phyloP scores from a whole-genome alignment of 2,113 vertebrate species.

The Rhinopomastus cyanomelas region DNA sequence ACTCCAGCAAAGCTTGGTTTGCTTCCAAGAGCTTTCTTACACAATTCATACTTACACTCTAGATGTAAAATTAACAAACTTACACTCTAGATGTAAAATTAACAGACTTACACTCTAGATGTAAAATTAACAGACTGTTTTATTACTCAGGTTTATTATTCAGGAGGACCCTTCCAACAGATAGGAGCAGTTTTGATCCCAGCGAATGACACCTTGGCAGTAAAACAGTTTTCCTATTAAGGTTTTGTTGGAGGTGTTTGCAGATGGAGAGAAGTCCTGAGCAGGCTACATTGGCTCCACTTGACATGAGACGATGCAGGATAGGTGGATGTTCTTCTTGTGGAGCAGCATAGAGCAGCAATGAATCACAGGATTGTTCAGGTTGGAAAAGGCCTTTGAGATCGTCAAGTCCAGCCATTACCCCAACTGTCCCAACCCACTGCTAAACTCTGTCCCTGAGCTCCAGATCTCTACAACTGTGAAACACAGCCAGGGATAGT shows the following conservation, averaged over 20 bases:
- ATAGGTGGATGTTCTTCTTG: neutral
- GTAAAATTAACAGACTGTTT: constrained; percentile 51
- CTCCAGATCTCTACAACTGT: too few species aligned
- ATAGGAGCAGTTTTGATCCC: constrained; percentile 1
- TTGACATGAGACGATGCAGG: neutral
- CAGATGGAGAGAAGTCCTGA: neutral
- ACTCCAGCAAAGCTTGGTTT: neutral
- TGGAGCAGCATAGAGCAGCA: neutral
- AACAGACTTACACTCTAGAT: neutral
- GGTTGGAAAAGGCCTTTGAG: too few species aligned
- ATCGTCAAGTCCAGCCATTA: too few species aligned
- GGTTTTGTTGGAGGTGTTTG: neutral
- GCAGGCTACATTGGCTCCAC: neutral
- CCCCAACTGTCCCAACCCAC: too few species aligned
- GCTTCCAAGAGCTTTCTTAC: neutral
- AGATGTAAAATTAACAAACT: constrained; percentile 43
- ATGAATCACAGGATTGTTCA: neutral
- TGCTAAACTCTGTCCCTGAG: too few species aligned
- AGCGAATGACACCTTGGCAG: neutral
- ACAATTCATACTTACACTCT: neutral
- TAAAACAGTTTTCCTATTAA: neutral
- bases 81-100: constrained; percentile 2
- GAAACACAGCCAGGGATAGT: too few species aligned
- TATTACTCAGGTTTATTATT: neutral
- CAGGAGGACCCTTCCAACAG: neutral